Evolutionary conservation across 2,797 vertebrate species (phyloP), one percentile per base, ranked within the genome.

Genomic region (Tragopan temminckii): DNA sequence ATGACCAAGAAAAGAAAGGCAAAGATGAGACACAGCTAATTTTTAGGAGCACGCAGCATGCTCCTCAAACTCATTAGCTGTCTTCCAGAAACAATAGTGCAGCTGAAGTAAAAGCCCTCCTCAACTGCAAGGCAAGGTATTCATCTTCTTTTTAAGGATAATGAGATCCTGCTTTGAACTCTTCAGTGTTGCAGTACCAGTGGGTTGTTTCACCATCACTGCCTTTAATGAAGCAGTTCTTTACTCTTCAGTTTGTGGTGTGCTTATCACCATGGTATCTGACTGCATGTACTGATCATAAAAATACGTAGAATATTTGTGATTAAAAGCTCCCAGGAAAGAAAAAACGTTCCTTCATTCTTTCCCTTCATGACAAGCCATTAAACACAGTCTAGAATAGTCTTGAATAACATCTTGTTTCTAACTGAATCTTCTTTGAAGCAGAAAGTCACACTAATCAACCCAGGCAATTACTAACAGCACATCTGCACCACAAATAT

Each of bases 231-330:
- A 93, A 91, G 85, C 75, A 75, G 45, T 17, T 86, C 89, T 92
- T 93, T 96, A 91, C 93, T 93, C 78, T 84, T 45, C 45, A 58
- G 88, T 50, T 94, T 82, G 93, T 68, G 91, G 90, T 38, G 80
- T 82, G 64, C 90, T 94, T 89, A 90, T 96, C 91, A 91, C 94
- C 93, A 96, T 95, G 95, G 96, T 85, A 95, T 80, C 91, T 66
- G 80, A 94, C 93, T 6, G 4, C 85, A 74, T 67, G 75, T 94
- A 69, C 19, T 7, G 91, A 92, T 90, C 91, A 84, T 68, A 94
- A 75, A 83, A 85, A 75, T 74, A 93, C 58, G 71, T 46, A 79
- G 85, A 90, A 82, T 91, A 91, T 91, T 80, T 86, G 89, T 85
- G 88, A 94, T 95, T 93, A 97, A 94, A 94, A 84, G 85, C 87